Percentiles rank a stretch among this genome's conserved stretches.
Conservation (phyloP, 1,140 invertebrate genomes). For the Lethrus apterus region DNA sequence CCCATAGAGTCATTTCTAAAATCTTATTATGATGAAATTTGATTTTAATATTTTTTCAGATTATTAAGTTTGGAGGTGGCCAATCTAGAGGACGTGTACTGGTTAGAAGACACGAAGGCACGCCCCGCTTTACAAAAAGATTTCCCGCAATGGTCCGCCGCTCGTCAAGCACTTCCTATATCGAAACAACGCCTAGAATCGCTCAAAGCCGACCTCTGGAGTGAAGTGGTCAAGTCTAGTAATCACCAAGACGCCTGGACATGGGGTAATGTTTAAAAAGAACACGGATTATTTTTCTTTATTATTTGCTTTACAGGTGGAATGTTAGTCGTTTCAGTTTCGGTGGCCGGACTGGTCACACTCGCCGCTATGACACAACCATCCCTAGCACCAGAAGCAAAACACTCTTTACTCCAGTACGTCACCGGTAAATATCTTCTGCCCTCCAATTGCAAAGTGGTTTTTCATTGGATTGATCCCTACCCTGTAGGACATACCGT, state of each 20-base stretch:
- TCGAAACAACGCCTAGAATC: conserved; percentile 68
- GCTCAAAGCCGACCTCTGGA: conserved; percentile 78
- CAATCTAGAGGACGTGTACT: conserved; percentile 79
- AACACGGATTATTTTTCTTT: background rate
- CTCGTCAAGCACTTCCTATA: conserved; percentile 68
- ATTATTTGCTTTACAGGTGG: conserved; percentile 49
- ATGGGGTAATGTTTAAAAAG: conserved; percentile 52
- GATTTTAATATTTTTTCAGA: conserved; percentile 48
- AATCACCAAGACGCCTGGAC: conserved; percentile 84
- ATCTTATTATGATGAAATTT: no score
- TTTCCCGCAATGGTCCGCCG: conserved; percentile 68
- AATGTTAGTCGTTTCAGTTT: conserved; percentile 79
- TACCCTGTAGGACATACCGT: conserved; percentile 81
- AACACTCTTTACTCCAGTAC: conserved; percentile 81
- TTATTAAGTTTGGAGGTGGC: conserved; percentile 71
- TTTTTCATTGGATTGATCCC: conserved; percentile 79
- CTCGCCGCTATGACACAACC: conserved; percentile 81
- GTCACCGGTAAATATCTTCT: conserved; percentile 86
- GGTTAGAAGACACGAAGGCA: conserved; percentile 72
- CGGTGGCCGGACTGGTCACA: conserved; percentile 75
- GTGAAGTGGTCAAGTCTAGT: conserved; percentile 74
- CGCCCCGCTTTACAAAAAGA: conserved; percentile 64
- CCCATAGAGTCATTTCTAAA: no score
- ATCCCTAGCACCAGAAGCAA: conserved; percentile 74
- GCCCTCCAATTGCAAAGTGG: conserved; percentile 70